These are phyloP conservation scores for Geopemphigus sp. DNA, from an alignment of 1,140 invertebrate species.

Conservation along the genomic window DNA sequence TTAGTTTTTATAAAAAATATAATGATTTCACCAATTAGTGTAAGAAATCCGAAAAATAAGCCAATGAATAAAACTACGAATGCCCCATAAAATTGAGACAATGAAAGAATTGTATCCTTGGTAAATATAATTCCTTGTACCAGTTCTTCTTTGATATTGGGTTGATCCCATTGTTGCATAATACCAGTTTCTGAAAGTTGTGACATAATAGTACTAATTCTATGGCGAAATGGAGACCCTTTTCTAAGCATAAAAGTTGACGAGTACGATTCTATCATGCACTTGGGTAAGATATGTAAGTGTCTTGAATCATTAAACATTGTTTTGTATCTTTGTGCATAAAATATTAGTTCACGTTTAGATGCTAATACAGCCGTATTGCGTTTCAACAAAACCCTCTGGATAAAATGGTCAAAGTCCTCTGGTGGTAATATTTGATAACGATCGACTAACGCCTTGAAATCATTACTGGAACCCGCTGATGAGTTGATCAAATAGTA, in stretches of 20 bases:
- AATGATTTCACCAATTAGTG: conserved; percentile 38
- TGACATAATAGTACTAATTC: conserved; percentile 50
- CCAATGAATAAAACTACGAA: conserved; percentile 48
- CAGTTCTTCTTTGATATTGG: conserved; percentile 27
- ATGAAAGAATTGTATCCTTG: conserved; percentile 33
- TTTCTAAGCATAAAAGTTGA: conserved; percentile 52
- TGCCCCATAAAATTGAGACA: conserved; percentile 48
- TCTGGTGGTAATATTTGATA: conserved; percentile 52
- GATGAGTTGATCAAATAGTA: conserved; percentile 53
- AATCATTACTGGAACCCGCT: conserved; percentile 50
- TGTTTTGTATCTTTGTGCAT: conserved; percentile 45
- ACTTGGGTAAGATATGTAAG: conserved; percentile 51
- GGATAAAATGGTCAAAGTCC: conserved; percentile 50
- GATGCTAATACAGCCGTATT: conserved; percentile 52
- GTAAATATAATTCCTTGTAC: conserved; percentile 26
- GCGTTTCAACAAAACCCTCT: conserved; percentile 50
- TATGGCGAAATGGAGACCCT: conserved; percentile 52
- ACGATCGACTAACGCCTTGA: conserved; percentile 51
- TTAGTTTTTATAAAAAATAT: neutral
- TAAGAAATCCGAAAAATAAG: conserved; percentile 1
- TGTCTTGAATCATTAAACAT: conserved; percentile 39
- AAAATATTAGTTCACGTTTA: conserved; percentile 51
- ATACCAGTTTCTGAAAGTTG: conserved; percentile 52
- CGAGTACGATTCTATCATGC: conserved; percentile 51
- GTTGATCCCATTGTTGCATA: conserved; percentile 50